Percentiles rank a stretch among this genome's conserved stretches.
These are phyloP conservation scores for Protonibea diacanthus DNA, from an alignment of 2,797 vertebrate species.

Conservation along the genomic window DNA sequence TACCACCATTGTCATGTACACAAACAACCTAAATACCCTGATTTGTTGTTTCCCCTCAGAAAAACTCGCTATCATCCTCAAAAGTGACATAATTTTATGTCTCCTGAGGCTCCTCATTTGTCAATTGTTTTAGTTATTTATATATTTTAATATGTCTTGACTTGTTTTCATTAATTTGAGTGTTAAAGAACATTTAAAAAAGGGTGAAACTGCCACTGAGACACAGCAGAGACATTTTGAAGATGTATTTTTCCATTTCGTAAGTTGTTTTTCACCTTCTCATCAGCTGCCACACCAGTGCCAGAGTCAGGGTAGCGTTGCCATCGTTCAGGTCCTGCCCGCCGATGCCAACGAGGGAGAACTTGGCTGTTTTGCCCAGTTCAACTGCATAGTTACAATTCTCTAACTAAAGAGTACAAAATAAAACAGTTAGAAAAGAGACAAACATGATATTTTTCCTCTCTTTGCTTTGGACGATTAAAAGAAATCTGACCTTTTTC, in stretches of 20 bases:
- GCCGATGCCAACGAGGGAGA: constrained; percentile 97
- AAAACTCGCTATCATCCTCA: background rate
- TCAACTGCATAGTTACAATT: constrained; percentile 98
- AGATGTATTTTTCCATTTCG: too few relatives aligned
- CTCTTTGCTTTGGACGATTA: background rate
- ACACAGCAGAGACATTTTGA: too few relatives aligned
- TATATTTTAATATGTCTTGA: background rate
- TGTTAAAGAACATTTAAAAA: too few relatives aligned
- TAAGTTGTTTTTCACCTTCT: constrained; percentile 86
- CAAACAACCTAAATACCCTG: background rate
- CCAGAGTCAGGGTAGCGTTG: constrained; percentile 94
- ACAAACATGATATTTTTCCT: background rate
- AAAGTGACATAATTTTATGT: background rate
- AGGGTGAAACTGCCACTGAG: too few relatives aligned
- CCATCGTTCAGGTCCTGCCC: constrained; percentile 97
- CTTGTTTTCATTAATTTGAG: too few relatives aligned
- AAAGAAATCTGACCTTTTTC: constrained; percentile 90
- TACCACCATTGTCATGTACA: background rate
- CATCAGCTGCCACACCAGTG: constrained; percentile 98
- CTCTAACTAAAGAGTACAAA: constrained; percentile 88
- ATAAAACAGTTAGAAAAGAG: background rate
- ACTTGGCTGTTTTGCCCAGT: constrained; percentile 93
- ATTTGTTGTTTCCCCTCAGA: background rate
- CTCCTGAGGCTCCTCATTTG: background rate
- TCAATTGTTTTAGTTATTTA: background rate